Percentiles rank a stretch among this genome's conserved stretches.
These are phyloP conservation scores for Ommatoiulus sabulosus DNA, from an alignment of 2,888 invertebrate species.

Conservation along the genomic window DNA sequence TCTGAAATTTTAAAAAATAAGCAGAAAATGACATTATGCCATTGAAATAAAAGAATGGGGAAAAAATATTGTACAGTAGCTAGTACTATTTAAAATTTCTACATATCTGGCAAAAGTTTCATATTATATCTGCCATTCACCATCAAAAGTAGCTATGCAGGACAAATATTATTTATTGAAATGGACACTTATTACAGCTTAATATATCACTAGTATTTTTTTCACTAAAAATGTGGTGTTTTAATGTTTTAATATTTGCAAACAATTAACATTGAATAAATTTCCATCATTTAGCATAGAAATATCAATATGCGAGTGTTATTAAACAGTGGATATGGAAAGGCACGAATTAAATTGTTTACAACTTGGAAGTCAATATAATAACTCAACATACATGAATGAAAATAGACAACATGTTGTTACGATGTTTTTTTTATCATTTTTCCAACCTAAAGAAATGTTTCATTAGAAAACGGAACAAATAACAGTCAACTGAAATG, in stretches of 20 bases:
- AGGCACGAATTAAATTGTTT: slow-evolving; percentile 41
- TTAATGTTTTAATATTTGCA: not conserved
- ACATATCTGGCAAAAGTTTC: no score
- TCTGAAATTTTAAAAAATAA: no score
- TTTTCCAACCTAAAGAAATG: not conserved
- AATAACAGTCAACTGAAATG: not conserved
- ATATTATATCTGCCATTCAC: no score
- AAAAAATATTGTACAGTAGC: no score
- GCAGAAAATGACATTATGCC: no score
- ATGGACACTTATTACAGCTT: no score
- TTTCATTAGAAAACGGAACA: not conserved
- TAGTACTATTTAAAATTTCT: no score
- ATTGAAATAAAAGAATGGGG: no score
- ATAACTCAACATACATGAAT: not conserved
- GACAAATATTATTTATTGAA: no score
- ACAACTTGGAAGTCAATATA: not conserved
- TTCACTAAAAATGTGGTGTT: no score
- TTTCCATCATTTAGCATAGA: not conserved
- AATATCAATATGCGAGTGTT: not conserved
- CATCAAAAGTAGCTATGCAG: no score
- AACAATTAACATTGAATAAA: slow-evolving; percentile 33
- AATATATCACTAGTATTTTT: no score
- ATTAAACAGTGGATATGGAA: not conserved
- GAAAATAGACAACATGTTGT: not conserved
- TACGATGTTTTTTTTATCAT: not conserved